These are phyloP conservation scores for Pollenia amentaria DNA, from an alignment of 2,888 invertebrate genomes.

Conservation along the genomic window DNA sequence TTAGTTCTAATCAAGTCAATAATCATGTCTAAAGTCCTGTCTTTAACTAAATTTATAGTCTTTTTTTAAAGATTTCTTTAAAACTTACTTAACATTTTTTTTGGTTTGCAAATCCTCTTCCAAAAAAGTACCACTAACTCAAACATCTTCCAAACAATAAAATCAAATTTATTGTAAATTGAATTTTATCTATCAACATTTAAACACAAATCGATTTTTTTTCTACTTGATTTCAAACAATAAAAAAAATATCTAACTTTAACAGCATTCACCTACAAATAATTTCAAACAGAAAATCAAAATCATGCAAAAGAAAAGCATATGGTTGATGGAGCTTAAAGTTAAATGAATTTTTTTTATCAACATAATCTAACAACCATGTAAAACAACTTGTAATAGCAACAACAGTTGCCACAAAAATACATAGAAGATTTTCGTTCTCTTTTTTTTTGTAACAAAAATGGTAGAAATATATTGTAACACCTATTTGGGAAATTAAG, in stretches of 20 bases:
- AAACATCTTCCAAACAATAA: neutral
- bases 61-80: neutral
- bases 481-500: neutral
- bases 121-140: neutral
- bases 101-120: neutral
- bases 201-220: constrained; percentile 35
- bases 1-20: no score
- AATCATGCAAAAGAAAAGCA: constrained; percentile 9
- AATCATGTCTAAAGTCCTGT: no score
- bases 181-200: constrained; percentile 33
- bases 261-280: neutral
- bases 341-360: constrained; percentile 13
- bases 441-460: neutral
- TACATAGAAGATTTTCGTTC: no score
- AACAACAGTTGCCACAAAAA: neutral
- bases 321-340: constrained; percentile 30
- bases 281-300: neutral
- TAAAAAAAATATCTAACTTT: no score
- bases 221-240: neutral
- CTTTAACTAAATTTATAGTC: no score
- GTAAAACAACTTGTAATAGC: constrained; percentile 16
- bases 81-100: neutral
- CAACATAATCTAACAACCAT: constrained; percentile 18
- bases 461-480: neutral
- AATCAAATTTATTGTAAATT: constrained; percentile 14